Base-by-base conservation (phyloP, 2,888 invertebrate species). In the Agrypnus murinus region DNA sequence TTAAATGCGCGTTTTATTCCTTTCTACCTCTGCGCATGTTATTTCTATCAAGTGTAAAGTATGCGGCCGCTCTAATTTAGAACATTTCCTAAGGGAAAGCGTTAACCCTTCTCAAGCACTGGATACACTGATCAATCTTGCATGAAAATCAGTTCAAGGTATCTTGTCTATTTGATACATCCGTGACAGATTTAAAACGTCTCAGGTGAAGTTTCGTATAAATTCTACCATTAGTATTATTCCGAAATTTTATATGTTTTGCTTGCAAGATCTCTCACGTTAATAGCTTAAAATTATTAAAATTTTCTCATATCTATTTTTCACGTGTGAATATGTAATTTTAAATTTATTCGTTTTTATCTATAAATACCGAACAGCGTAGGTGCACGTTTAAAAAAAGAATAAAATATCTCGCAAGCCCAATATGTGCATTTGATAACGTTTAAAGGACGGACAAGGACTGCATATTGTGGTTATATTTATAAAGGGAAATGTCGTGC, bases 401-500 rank as follows among this genome's bases (percentile, higher is more conserved):
- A 55, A 55, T 55, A 55, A 55, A 55, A 38, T 55, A 55, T 36
- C 36, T 36, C 55, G 32, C 58, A 25, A 40, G 40, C 40, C 58
- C 43, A 58, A 58, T 58, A 58, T 58, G 58, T 58, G 58, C 58
- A 58, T 58, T 58, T 43, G 58, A 58, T 58, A 58, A 43, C 17
- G 58, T 38, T 55, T 58, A 46, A 43, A 43, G 58, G 58, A 38
- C 43, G 55, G 48, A 58, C 58, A 58, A 58, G 43, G 38, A 15
- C 58, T 58, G 58, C 58, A 58, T 58, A 58, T 43, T 58, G 58
- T 36, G 58, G 38, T 43, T 55, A 31, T 58, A 58, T 58, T 58
- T 58, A 58, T 43, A 58, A 19, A 19, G 58, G 38, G 58, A 58
- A 58, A 55, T 65, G 55, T 55, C 72, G 72, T 72, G 72, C 60